phyloP scores from a whole-genome alignment of 2,797 vertebrate genomes.

The Galago senegalensis region DNA sequence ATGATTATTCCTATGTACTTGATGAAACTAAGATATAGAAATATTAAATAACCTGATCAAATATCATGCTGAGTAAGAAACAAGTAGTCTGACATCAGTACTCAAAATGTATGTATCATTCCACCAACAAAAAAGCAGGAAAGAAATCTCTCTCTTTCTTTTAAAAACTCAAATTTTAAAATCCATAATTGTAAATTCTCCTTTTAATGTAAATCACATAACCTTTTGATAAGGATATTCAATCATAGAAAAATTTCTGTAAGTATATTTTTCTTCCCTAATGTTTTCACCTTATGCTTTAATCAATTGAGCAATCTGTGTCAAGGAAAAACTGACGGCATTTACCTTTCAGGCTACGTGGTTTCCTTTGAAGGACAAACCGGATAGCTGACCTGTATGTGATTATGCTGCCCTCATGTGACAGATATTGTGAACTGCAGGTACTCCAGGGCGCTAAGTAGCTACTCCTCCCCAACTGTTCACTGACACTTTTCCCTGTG shows the following conservation, averaged over 20 bases:
- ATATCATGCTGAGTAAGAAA: background rate
- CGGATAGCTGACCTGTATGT: background rate
- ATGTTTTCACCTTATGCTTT: slow-evolving; percentile 26
- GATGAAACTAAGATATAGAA: slow-evolving; percentile 29
- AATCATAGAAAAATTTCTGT: background rate
- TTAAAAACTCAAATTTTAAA: slow-evolving; percentile 41
- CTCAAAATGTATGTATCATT: background rate
- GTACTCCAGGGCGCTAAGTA: background rate
- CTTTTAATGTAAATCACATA: slow-evolving; percentile 51
- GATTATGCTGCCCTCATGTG: slow-evolving; percentile 75
- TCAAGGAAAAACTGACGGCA: background rate
- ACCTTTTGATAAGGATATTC: slow-evolving; percentile 32
- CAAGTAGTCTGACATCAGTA: background rate
- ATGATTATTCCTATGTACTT: background rate
- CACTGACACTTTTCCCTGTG: background rate
- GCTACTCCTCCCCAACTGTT: background rate
- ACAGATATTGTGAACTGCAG: background rate
- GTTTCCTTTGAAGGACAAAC: slow-evolving; percentile 37
- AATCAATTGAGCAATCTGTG: background rate
- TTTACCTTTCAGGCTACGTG: background rate
- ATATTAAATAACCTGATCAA: slow-evolving; percentile 38
- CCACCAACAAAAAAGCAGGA: background rate
- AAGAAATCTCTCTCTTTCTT: background rate
- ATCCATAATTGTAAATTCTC: slow-evolving; percentile 15
- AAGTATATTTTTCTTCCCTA: background rate